phyloP scores from a whole-genome alignment of 2,113 vertebrate genomes.

The Aplodontia rufa region DNA sequence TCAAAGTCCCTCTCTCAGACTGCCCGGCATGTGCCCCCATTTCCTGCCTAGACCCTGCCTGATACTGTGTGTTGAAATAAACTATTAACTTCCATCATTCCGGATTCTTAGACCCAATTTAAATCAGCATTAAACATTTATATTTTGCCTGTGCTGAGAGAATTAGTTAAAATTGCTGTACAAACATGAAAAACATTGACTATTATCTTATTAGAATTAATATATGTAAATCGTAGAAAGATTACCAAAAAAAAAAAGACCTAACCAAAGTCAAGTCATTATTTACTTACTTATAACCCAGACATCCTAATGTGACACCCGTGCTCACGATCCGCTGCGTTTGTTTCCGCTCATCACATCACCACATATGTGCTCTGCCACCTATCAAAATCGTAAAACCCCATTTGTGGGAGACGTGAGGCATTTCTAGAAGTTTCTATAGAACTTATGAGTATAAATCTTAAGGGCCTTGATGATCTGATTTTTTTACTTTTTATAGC shows the following conservation, averaged over 20 bases:
- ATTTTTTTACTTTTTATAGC: not conserved
- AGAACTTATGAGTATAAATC: not conserved
- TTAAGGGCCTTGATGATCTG: not conserved
- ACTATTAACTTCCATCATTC: not conserved
- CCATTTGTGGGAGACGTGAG: not conserved
- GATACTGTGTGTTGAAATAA: not conserved
- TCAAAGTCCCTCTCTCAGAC: not conserved
- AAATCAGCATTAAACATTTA: slow-evolving; percentile 39
- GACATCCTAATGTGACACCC: not conserved
- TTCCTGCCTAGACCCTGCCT: not conserved
- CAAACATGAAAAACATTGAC: not conserved
- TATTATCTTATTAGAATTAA: slow-evolving; percentile 53
- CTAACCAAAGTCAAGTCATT: not conserved
- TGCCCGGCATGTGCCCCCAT: not conserved
- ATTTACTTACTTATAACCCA: slow-evolving; percentile 17
- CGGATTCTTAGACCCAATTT: not conserved
- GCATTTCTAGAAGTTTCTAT: not conserved
- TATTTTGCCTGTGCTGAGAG: not conserved
- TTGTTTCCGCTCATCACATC: not conserved
- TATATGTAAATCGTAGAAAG: slow-evolving; percentile 33
- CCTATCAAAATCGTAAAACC: not conserved
- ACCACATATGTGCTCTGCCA: not conserved
- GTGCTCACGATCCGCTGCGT: not conserved
- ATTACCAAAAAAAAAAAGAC: slow-evolving; percentile 19
- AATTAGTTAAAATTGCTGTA: slow-evolving; percentile 52